Evolutionary conservation across 1,140 invertebrate genomes (phyloP), one percentile per base, ranked within the genome.

Genomic region (Homarus americanus): DNA sequence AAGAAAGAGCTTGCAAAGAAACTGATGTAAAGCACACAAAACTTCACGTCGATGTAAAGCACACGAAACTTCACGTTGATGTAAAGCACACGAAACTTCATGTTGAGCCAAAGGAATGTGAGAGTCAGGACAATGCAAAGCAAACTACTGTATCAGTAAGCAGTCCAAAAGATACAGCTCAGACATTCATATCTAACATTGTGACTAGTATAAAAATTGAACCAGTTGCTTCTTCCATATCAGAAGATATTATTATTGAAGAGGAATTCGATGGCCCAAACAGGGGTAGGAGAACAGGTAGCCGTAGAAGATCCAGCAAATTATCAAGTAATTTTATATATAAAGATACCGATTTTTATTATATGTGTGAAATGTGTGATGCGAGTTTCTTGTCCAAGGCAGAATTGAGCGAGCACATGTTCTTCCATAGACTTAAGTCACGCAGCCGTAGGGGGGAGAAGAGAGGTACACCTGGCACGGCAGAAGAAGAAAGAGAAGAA

Each of bases 291-390:
- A 73, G 49, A 28, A 34, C 41, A 15, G 40, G 12, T 34, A 41
- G 87, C 32, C 80, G 69, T 38, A 90, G 58, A 78, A 83, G 73
- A 49, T 36, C 82, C 34, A 34, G 2, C 17, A 91, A 91, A 49
- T 20, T 75, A 28, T 73, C 87, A 20, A 82, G 36, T 73, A 90
- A 90, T 75, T 90, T 72, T 41, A 36, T 79, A 1, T 91, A 80
- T 15, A 79, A 80, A 10, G 82, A 91, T 72, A 78, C 73, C 41
- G 89, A 85, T 69, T 91, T 85, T 66, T 85, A 85, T 69, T 85
- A 85, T 17, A 85, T 91, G 83, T 91, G 89, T 79, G 89, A 91
- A 91, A 85, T 85, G 10, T 91, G 89, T 79, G 89, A 91, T 91
- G 82, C 89, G 10, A 85, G 82, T 36, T 91, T 91, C 63, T 38